These are phyloP conservation scores for Bergia puertoricense DNA, from an alignment of 92 coral and sea anemone species.

Conservation along the genomic window DNA sequence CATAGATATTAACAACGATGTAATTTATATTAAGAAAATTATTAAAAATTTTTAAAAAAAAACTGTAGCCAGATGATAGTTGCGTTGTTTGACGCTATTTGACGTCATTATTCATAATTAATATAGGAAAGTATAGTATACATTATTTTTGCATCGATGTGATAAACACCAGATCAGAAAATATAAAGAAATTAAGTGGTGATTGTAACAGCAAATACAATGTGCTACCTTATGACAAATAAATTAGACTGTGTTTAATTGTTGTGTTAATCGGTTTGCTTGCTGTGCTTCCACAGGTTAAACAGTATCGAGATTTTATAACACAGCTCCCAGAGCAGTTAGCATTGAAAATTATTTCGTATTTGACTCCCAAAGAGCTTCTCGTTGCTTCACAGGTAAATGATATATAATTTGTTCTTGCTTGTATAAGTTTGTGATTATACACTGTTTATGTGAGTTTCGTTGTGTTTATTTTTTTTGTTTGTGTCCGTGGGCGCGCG, in stretches of 20 bases:
- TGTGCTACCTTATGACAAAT: background rate
- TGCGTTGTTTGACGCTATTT: background rate
- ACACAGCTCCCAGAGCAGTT: constrained; percentile 76
- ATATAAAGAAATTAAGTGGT: too few species aligned
- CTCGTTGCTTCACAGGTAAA: constrained; percentile 86
- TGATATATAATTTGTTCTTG: too few species aligned
- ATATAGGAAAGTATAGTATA: too few species aligned
- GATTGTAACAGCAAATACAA: background rate
- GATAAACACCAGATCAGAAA: too few species aligned
- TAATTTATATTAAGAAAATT: too few species aligned
- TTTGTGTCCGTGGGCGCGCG: too few species aligned
- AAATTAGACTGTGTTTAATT: background rate
- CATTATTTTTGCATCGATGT: background rate
- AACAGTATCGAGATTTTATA: constrained; percentile 90
- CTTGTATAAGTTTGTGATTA: too few species aligned
- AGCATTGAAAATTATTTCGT: constrained; percentile 76
- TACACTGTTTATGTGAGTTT: too few species aligned
- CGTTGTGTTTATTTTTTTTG: background rate
- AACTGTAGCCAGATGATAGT: too few species aligned
- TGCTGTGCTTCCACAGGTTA: constrained; percentile 60
- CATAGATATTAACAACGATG: too few species aligned
- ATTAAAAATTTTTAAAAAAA: too few species aligned
- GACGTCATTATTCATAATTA: background rate
- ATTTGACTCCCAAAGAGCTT: constrained; percentile 75
- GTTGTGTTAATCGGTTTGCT: background rate